Evolutionary conservation across 2,888 invertebrate species (phyloP).

Genomic region (Acleris cristana): DNA sequence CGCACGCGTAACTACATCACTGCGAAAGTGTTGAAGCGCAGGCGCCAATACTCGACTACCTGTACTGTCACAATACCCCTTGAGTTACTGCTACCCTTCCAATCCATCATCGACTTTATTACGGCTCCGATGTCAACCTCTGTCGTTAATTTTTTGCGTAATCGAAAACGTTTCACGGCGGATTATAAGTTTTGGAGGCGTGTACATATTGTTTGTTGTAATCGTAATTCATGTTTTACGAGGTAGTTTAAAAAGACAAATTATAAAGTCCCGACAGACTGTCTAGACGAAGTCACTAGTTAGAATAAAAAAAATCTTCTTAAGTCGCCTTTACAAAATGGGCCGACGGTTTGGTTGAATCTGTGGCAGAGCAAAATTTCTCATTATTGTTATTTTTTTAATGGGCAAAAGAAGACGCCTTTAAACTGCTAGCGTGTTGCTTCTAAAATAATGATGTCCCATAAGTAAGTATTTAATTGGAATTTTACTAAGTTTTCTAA

Average conservation of each 20-base stretch:
- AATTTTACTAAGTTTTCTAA: too few relatives aligned
- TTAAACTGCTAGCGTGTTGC: too few relatives aligned
- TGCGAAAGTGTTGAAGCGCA: constrained; percentile 25
- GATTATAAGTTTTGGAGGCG: constrained; percentile 46
- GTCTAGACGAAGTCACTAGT: neutral
- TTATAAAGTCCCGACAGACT: constrained; percentile 23
- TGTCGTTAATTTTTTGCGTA: constrained; percentile 67
- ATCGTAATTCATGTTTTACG: constrained; percentile 30
- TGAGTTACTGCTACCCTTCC: constrained; percentile 74
- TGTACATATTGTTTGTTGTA: constrained; percentile 18
- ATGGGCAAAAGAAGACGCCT: too few relatives aligned
- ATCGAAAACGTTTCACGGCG: constrained; percentile 62
- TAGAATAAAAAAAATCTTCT: neutral
- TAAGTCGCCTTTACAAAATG: neutral
- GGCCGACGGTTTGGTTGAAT: neutral
- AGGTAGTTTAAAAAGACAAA: constrained; percentile 21
- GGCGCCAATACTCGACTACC: constrained; percentile 65
- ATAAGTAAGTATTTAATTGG: too few relatives aligned
- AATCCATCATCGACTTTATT: constrained; percentile 84
- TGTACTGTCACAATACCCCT: constrained; percentile 67
- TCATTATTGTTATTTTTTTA: too few relatives aligned
- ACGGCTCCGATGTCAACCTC: constrained; percentile 81
- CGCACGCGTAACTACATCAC: constrained; percentile 21
- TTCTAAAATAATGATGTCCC: too few relatives aligned
- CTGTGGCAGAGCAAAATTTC: too few relatives aligned